Evolutionary conservation across 2,888 invertebrate genomes (phyloP).

Genomic region (Merodon equestris): DNA sequence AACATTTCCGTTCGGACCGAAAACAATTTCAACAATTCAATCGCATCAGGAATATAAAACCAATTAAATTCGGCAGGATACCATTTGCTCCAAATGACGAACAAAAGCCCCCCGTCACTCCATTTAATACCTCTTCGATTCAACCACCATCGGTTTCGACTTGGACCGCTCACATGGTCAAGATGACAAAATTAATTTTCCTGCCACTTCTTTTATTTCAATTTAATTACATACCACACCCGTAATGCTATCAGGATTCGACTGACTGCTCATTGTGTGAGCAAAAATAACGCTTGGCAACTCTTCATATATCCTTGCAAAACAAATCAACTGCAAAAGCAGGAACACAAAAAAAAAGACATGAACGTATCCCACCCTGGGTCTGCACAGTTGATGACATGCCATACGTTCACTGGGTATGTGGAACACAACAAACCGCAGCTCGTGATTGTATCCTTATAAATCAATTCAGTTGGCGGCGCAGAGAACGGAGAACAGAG

Average conservation of each 20-base stretch:
- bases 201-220: conserved; percentile 50
- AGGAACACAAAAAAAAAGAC: conserved; percentile 11
- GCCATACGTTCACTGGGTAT: too few relatives aligned
- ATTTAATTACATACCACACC: conserved; percentile 54
- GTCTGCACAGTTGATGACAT: too few relatives aligned
- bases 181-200: conserved; percentile 66
- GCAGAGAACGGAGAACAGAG: conserved; percentile 7
- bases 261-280: conserved; percentile 43
- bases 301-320: conserved; percentile 53
- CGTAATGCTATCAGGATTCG: conserved; percentile 18
- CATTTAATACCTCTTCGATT: conserved; percentile 15
- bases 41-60: conserved; percentile 44
- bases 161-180: conserved; percentile 43
- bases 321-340: conserved; percentile 58
- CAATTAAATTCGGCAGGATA: conserved; percentile 27
- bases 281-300: conserved; percentile 32
- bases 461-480: conserved; percentile 64
- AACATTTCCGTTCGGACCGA: conserved; percentile 7
- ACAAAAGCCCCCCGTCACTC: conserved; percentile 3
- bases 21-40: conserved; percentile 33
- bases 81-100: neutral
- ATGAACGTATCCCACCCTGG: neutral
- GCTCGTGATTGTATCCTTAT: conserved; percentile 67
- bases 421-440: conserved; percentile 60
- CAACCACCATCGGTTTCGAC: conserved; percentile 17